These are phyloP conservation scores for Staurois parvus DNA, from an alignment of 2,797 vertebrate species.

Conservation along the genomic window DNA sequence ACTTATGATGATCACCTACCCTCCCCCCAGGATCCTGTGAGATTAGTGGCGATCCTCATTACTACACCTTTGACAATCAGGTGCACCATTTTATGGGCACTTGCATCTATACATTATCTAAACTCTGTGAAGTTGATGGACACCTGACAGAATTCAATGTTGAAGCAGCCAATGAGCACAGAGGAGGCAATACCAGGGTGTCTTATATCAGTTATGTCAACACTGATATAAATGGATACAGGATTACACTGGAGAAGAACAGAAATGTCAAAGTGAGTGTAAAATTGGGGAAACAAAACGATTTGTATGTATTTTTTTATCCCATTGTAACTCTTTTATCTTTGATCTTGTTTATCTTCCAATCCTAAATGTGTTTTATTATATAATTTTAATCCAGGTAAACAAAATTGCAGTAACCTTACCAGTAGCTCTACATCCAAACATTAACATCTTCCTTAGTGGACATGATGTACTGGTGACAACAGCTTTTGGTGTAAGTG, in stretches of 20 bases:
- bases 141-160: conserved; percentile 80
- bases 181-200: conserved; percentile 80
- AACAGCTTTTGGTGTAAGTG: conserved; percentile 64
- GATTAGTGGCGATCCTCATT: conserved; percentile 84
- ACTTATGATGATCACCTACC: too few species aligned
- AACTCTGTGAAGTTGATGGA: conserved; percentile 76
- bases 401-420: conserved; percentile 65
- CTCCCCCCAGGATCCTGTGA: conserved; percentile 44
- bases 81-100: too few species aligned
- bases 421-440: conserved; percentile 36
- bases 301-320: background rate
- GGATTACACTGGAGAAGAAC: too few species aligned
- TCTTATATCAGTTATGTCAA: too few species aligned
- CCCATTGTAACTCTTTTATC: too few species aligned
- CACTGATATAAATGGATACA: too few species aligned
- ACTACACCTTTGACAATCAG: conserved; percentile 83
- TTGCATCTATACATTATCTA: conserved; percentile 86
- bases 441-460: conserved; percentile 63
- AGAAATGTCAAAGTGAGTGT: conserved; percentile 80
- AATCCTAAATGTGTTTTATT: background rate
- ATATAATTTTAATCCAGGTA: conserved; percentile 56
- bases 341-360: too few species aligned
- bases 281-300: too few species aligned
- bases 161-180: conserved; percentile 85
- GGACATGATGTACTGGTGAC: conserved; percentile 66